A percentile compares a stretch with the other conserved stretches of the same genome.
These are phyloP conservation scores for Perdita meconis DNA, from an alignment of 2,888 invertebrate species.

Conservation along the genomic window DNA sequence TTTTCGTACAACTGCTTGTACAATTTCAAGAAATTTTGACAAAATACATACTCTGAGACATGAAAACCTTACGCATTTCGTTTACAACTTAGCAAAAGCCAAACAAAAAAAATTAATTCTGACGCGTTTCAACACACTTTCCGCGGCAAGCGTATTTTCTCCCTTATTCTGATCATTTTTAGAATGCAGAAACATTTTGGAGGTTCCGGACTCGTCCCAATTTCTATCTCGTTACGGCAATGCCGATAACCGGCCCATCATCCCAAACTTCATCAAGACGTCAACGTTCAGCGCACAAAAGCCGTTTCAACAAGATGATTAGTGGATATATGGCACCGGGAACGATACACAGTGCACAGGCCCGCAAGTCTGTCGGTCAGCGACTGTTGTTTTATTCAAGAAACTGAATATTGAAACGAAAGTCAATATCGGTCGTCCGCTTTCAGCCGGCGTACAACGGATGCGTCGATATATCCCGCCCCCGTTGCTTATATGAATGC, in stretches of 20 bases:
- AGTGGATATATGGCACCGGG: background rate
- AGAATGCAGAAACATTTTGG: too few relatives aligned
- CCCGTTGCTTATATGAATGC: slow-evolving; percentile 52
- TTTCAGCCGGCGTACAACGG: slow-evolving; percentile 48
- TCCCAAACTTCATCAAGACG: slow-evolving; percentile 20
- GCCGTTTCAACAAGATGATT: slow-evolving; percentile 39
- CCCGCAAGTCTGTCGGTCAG: slow-evolving; percentile 29
- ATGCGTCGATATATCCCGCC: slow-evolving; percentile 61
- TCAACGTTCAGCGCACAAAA: slow-evolving; percentile 17
- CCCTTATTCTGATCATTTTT: too few relatives aligned
- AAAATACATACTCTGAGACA: too few relatives aligned
- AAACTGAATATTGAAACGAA: slow-evolving; percentile 71
- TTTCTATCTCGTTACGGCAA: too few relatives aligned
- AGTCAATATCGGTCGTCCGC: slow-evolving; percentile 68
- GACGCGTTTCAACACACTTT: too few relatives aligned
- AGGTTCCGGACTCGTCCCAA: too few relatives aligned
- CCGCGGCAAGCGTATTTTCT: too few relatives aligned
- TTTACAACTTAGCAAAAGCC: too few relatives aligned
- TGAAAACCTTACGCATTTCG: too few relatives aligned
- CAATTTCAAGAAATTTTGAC: too few relatives aligned
- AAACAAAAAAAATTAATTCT: too few relatives aligned
- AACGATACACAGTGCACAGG: slow-evolving; percentile 13
- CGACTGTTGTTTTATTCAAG: slow-evolving; percentile 72
- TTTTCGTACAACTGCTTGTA: too few relatives aligned
- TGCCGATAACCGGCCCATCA: slow-evolving; percentile 3